Evolutionary conservation across 2,113 vertebrate species (phyloP).

Genomic region (Tachuris rubrigastra): DNA sequence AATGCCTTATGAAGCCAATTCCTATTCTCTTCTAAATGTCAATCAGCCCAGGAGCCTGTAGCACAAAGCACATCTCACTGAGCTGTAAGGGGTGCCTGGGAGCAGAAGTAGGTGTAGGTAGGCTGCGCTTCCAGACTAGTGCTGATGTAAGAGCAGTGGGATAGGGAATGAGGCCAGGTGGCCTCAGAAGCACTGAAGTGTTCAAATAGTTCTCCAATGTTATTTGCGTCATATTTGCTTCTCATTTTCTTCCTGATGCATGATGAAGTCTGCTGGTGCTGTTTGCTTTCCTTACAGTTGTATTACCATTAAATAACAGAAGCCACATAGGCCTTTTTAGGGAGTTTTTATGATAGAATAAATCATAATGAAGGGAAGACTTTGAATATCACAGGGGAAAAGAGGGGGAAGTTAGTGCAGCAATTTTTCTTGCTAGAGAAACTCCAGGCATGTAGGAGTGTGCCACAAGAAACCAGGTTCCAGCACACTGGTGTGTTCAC

Average conservation of each 20-base stretch:
- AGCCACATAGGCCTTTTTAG: not conserved
- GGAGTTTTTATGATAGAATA: not conserved
- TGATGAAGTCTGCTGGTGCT: not conserved
- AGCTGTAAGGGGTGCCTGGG: not conserved
- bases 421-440: not conserved
- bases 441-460: not conserved
- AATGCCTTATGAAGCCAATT: not conserved
- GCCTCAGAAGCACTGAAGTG: rapidly evolving
- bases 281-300: not conserved
- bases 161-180: not conserved
- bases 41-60: not conserved
- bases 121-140: not conserved
- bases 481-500: conserved; percentile 4
- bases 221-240: not conserved
- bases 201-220: not conserved
- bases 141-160: not conserved
- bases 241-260: not conserved
- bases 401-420: rapidly evolving
- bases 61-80: not conserved
- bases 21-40: not conserved
- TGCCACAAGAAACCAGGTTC: conserved; percentile 9
- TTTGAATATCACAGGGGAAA: not conserved
- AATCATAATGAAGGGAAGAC: not conserved
- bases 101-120: not conserved
- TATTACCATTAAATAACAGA: not conserved